These are phyloP conservation scores for Phortica okadai DNA, from an alignment of 2,888 invertebrate genomes.

Conservation along the genomic window DNA sequence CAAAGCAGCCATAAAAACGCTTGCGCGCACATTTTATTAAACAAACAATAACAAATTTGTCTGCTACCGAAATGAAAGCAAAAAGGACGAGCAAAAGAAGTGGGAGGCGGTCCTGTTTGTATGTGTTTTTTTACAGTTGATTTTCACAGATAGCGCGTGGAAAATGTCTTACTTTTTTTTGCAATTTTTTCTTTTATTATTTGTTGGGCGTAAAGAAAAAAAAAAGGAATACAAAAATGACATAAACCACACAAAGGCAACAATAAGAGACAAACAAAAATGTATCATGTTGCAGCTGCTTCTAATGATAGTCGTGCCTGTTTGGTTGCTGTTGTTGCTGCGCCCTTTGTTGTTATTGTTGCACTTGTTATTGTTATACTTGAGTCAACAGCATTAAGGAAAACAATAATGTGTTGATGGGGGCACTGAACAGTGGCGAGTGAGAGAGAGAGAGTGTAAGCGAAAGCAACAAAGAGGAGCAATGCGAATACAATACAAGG, in stretches of 20 bases:
- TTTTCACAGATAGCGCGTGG: slow-evolving; percentile 19
- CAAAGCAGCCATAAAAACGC: slow-evolving; percentile 29
- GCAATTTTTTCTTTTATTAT: slow-evolving; percentile 10
- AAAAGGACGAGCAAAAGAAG: not conserved
- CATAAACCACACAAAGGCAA: not conserved
- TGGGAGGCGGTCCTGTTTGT: too few relatives aligned
- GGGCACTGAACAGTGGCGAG: not conserved
- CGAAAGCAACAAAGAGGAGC: not conserved
- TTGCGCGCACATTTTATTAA: slow-evolving; percentile 14
- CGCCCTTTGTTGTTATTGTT: not conserved
- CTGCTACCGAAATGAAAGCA: slow-evolving; percentile 5
- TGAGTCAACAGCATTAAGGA: slow-evolving; percentile 58
- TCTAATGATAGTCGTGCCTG: slow-evolving; percentile 10
- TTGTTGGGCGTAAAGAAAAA: not conserved
- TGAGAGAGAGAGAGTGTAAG: slow-evolving; percentile 25
- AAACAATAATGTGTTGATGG: slow-evolving; percentile 49
- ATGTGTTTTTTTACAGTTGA: slow-evolving; percentile 12
- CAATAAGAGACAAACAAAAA: slow-evolving; percentile 2
- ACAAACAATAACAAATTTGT: slow-evolving; percentile 14
- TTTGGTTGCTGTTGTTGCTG: slow-evolving; percentile 9
- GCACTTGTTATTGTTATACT: slow-evolving; percentile 31
- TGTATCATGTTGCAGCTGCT: slow-evolving; percentile 16
- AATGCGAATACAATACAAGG: slow-evolving; percentile 58
- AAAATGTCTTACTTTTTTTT: slow-evolving; percentile 11
- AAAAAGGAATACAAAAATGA: not conserved